Evolutionary conservation across 2,113 vertebrate genomes (phyloP).

Genomic region (Myodes glareolus): DNA sequence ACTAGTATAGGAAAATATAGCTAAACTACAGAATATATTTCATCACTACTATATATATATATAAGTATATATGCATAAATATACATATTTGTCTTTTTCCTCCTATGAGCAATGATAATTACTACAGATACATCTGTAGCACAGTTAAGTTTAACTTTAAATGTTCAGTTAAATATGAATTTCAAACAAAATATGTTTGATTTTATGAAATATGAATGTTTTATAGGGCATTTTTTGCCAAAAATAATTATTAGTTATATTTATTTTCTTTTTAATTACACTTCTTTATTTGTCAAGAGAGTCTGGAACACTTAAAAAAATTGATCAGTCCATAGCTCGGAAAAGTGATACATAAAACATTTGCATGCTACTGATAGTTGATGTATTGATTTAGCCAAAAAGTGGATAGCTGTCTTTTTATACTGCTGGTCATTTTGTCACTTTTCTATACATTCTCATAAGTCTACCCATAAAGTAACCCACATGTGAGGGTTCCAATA

Average conservation of each 20-base stretch:
- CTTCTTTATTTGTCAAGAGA: not conserved
- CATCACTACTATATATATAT: not conserved
- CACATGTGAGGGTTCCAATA: not conserved
- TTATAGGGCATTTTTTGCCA: not conserved
- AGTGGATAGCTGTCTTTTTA: not conserved
- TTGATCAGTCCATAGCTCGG: not conserved
- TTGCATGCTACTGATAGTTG: not conserved
- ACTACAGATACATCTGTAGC: not conserved
- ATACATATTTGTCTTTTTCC: not conserved
- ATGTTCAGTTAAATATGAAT: not conserved
- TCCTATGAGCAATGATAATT: not conserved
- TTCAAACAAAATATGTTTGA: slow-evolving; percentile 31
- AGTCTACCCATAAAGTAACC: not conserved
- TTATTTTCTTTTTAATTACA: not conserved
- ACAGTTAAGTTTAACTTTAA: not conserved
- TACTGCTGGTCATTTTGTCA: not conserved
- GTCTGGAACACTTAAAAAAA: not conserved
- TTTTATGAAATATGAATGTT: not conserved
- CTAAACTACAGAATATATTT: not conserved
- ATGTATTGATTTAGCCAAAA: not conserved
- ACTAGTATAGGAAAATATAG: not conserved
- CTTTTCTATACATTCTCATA: not conserved
- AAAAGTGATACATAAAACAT: not conserved
- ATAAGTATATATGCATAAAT: not conserved
- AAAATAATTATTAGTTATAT: not conserved